These are phyloP conservation scores for Noctua fimbriata DNA, from an alignment of 2,888 invertebrate genomes.

Conservation along the genomic window DNA sequence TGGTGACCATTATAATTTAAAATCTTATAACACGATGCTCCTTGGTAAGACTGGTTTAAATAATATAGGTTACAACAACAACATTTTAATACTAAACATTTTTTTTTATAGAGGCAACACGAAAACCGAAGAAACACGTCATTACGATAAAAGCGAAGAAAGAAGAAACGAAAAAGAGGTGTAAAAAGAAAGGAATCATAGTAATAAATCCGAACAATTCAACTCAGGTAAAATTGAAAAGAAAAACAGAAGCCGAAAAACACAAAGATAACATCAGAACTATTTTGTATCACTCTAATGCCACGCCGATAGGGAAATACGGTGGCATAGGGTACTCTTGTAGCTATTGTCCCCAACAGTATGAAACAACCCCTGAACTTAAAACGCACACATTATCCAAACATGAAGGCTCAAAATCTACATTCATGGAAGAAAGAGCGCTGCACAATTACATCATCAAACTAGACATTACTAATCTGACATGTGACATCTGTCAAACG, in stretches of 20 bases:
- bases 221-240: conserved; percentile 40
- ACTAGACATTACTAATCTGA: conserved; percentile 76
- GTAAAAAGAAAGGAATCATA: conserved; percentile 47
- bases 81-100: conserved; percentile 11
- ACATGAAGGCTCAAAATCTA: conserved; percentile 72
- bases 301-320: conserved; percentile 80
- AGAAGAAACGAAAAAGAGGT: conserved; percentile 2
- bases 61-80: background rate
- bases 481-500: conserved; percentile 72
- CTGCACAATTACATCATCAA: conserved; percentile 71
- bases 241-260: conserved; percentile 65
- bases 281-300: conserved; percentile 79
- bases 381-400: conserved; percentile 75
- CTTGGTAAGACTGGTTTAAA: background rate
- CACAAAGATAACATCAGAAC: conserved; percentile 78
- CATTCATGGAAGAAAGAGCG: conserved; percentile 75
- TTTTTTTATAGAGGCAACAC: conserved; percentile 55
- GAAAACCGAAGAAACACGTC: conserved; percentile 28
- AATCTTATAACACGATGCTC: background rate
- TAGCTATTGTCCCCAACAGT: conserved; percentile 78
- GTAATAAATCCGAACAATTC: conserved; percentile 20
- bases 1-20: too few relatives aligned
- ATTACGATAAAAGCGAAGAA: conserved; percentile 15
- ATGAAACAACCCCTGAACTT: conserved; percentile 72
- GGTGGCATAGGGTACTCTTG: conserved; percentile 79